phyloP scores from a whole-genome alignment of 2,888 invertebrate genomes.

The Lasioglossum marginatum region DNA sequence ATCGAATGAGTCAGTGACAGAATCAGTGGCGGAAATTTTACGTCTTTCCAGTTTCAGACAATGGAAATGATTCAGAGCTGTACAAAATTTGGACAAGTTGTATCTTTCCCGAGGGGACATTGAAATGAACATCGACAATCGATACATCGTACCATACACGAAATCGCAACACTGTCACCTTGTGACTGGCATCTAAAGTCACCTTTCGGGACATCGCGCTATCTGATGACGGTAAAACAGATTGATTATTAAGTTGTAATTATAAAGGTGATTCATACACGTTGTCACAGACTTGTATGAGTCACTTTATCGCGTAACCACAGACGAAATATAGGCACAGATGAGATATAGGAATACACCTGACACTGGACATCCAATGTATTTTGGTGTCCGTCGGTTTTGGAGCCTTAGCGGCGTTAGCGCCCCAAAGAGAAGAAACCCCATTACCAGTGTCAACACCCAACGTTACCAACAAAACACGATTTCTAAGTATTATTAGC shows the following conservation, averaged over 20 bases:
- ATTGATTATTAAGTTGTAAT: background rate
- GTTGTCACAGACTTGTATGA: no score
- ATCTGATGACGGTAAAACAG: background rate
- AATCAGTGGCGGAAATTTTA: background rate
- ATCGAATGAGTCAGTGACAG: background rate
- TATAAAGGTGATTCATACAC: no score
- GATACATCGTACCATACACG: constrained; percentile 40
- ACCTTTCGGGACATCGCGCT: background rate
- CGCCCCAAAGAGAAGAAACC: no score
- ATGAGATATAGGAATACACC: no score
- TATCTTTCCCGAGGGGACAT: constrained; percentile 13
- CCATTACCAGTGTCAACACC: no score
- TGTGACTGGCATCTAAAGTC: background rate
- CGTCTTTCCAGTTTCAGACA: background rate
- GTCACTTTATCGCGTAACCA: no score
- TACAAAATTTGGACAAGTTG: constrained; percentile 31
- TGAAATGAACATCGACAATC: constrained; percentile 51
- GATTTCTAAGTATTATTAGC: no score
- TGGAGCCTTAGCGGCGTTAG: no score
- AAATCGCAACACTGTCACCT: background rate
- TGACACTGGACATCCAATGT: no score
- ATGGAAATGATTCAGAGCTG: background rate
- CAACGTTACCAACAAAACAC: no score
- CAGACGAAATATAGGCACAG: no score
- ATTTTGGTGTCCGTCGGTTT: no score